phyloP scores from a whole-genome alignment of 2,113 vertebrate species.

The Xenus cinereus region DNA sequence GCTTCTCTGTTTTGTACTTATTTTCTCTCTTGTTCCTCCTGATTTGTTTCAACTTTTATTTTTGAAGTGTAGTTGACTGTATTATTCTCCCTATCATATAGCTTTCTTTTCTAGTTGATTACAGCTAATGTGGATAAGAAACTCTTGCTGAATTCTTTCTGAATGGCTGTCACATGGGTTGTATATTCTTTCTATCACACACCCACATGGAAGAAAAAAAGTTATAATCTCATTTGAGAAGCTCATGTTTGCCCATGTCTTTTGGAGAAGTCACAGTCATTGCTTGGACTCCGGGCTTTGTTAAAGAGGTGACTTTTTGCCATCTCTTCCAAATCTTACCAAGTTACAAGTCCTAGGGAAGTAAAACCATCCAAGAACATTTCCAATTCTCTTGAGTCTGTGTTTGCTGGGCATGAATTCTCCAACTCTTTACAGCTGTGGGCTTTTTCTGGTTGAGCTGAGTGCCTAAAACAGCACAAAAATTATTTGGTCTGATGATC shows the following conservation, averaged over 20 bases:
- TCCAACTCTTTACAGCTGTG: neutral
- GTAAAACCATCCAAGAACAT: neutral
- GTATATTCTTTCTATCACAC: neutral
- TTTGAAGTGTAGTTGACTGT: neutral
- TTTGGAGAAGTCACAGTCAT: neutral
- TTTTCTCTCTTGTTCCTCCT: neutral
- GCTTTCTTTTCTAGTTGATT: neutral
- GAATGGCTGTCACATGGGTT: neutral
- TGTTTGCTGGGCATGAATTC: neutral
- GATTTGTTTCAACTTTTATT: neutral
- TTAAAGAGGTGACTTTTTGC: neutral
- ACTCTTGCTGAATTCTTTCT: neutral
- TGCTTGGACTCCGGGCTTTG: neutral
- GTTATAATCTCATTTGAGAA: neutral
- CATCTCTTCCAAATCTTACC: neutral
- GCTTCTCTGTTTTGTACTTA: neutral
- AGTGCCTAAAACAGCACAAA: neutral
- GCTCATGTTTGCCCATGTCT: neutral
- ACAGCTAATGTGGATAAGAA: neutral
- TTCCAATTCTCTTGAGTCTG: neutral
- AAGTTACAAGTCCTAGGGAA: neutral
- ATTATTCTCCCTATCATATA: neutral
- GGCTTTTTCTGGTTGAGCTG: neutral
- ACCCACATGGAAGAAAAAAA: neutral
- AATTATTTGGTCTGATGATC: neutral